Evolutionary conservation across 2,797 vertebrate species (phyloP).

Genomic region (Eutrigla gurnardus): DNA sequence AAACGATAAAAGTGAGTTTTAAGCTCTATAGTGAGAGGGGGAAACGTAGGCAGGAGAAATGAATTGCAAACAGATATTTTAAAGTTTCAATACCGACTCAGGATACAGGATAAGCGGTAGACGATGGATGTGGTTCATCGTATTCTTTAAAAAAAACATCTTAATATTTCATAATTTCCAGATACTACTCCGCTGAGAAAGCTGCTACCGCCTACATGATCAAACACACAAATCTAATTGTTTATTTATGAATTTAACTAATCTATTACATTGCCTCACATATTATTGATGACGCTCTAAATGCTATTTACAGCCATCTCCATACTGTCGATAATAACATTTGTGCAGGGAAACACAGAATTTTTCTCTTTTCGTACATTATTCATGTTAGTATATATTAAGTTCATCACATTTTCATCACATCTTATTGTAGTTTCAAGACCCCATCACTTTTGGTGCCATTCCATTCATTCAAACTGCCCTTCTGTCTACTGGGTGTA

Average conservation of each 20-base stretch:
- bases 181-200: slow-evolving; percentile 1
- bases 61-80: no score
- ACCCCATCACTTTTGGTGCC: no score
- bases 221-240: not conserved
- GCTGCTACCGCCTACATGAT: not conserved
- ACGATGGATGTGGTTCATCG: no score
- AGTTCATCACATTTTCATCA: not conserved
- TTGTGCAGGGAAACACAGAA: not conserved
- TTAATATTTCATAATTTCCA: not conserved
- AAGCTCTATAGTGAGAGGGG: no score
- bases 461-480: not conserved
- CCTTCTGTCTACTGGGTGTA: not conserved
- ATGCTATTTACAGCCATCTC: not conserved
- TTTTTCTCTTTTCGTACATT: not conserved
- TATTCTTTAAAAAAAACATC: no score
- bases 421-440: not conserved
- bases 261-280: not conserved
- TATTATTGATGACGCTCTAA: not conserved
- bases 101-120: no score
- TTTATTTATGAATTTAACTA: not conserved
- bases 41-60: no score
- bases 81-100: no score
- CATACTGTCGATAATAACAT: not conserved
- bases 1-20: no score
- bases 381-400: not conserved